A percentile compares a stretch with the other conserved stretches of the same genome.
These are phyloP conservation scores for Amiota minor DNA, from an alignment of 2,888 invertebrate species.

Conservation along the genomic window DNA sequence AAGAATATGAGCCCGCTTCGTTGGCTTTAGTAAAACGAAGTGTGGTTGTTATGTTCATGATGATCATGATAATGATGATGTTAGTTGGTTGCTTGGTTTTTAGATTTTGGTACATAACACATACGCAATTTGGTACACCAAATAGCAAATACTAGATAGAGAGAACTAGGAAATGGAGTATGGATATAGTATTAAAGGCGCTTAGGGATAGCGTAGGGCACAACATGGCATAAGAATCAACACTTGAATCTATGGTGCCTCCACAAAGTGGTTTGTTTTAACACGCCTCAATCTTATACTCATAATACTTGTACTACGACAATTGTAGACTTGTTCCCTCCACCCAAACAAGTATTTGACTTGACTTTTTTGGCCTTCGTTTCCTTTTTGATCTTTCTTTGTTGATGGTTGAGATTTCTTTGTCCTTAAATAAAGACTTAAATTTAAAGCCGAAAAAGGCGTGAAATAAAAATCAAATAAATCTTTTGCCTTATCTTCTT, in stretches of 20 bases:
- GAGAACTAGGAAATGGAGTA: too few relatives aligned
- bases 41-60: too few relatives aligned
- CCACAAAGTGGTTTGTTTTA: slow-evolving; percentile 19
- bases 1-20: too few relatives aligned
- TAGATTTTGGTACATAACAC: slow-evolving; percentile 1
- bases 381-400: neutral
- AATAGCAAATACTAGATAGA: too few relatives aligned
- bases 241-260: neutral
- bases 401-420: neutral
- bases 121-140: neutral
- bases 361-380: slow-evolving; percentile 11
- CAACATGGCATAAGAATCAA: neutral
- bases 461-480: too few relatives aligned
- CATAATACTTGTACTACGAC: too few relatives aligned
- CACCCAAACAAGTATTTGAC: slow-evolving; percentile 10
- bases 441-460: too few relatives aligned
- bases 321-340: neutral
- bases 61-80: neutral
- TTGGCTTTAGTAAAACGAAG: too few relatives aligned
- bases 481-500: too few relatives aligned
- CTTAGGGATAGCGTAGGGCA: neutral
- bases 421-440: slow-evolving; percentile 11
- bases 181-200: neutral
- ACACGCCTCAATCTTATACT: neutral
- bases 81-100: neutral